Base-by-base conservation (phyloP, 1,140 invertebrate species). In the Leptestheria dahalacensis region DNA sequence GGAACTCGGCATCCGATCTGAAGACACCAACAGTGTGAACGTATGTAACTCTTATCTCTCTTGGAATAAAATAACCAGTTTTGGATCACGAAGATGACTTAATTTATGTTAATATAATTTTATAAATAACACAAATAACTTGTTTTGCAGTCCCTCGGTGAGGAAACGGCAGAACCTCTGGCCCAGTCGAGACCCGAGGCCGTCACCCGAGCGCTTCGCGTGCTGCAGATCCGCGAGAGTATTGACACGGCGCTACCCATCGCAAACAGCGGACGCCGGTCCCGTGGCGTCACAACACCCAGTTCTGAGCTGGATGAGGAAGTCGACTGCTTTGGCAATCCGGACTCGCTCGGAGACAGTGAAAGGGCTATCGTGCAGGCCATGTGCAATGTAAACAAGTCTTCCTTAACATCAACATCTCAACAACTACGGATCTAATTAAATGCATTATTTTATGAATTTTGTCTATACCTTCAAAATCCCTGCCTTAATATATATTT, bases 321-420 rank as follows among this genome's bases (percentile, higher is more conserved):
- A 18, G 57, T 60, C 24, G 41, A 28, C 41, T 59, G 25, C 48
- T 47, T 63, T n/a, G 57, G 57, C 4, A 61, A 66, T 41, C 57
- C 66, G n/a, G 74, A 75, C 64, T 25, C 54, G 15, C 82, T 93
- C 69, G 90, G 89, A 67, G 86, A 92, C 64, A 84, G 86, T 6
- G 91, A 95, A 70, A 92, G 92, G 70, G 91, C 91, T 11, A 78
- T 97, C 55, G 86, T 96, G 24, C 78, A 89, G 64, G 91, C 95
- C 75, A 95, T 97, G 91, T 96, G 91, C 74, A 95, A 95, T 76
- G 91, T 95, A 75, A 77, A 81, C 75, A n/a, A n/a, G n/a, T n/a
- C n/a, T n/a, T n/a, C n/a, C n/a, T n/a, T n/a, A n/a, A n/a, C n/a
- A n/a, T n/a, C n/a, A n/a, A n/a, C n/a, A n/a, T n/a, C n/a, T n/a